These are phyloP conservation scores for Tanypteryx hageni DNA, from an alignment of 2,888 invertebrate species.

Conservation along the genomic window DNA sequence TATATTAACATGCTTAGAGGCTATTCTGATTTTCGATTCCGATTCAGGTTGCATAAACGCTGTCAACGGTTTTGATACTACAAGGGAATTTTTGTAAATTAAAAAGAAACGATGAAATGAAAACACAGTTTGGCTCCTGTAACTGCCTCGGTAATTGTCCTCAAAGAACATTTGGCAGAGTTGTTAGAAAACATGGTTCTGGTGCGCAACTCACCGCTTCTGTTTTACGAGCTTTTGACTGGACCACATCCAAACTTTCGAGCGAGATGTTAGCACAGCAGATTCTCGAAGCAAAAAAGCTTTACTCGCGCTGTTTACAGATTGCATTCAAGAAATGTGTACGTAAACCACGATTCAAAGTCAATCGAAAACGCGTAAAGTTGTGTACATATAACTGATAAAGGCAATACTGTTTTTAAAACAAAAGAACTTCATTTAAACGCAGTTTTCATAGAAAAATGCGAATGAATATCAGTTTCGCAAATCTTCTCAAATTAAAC, in stretches of 20 bases:
- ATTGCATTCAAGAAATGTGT: no score
- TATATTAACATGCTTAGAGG: no score
- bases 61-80: no score
- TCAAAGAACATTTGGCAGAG: slow-evolving; percentile 36
- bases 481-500: not conserved
- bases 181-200: slow-evolving; percentile 25
- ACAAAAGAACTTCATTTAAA: no score
- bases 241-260: not conserved
- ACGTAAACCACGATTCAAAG: no score
- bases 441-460: no score
- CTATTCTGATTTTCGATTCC: no score
- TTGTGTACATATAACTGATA: no score
- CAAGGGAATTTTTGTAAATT: no score
- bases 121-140: slow-evolving; percentile 18
- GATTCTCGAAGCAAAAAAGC: not conserved
- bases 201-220: slow-evolving; percentile 6
- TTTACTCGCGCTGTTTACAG: not conserved
- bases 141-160: slow-evolving; percentile 6
- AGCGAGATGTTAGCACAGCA: not conserved
- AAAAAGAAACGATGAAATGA: not conserved
- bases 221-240: slow-evolving; percentile 29
- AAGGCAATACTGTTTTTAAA: no score
- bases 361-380: no score
- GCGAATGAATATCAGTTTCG: not conserved
- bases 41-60: no score